Conservation (phyloP, 2,797 vertebrate species). For the Molossus alvarezi region DNA sequence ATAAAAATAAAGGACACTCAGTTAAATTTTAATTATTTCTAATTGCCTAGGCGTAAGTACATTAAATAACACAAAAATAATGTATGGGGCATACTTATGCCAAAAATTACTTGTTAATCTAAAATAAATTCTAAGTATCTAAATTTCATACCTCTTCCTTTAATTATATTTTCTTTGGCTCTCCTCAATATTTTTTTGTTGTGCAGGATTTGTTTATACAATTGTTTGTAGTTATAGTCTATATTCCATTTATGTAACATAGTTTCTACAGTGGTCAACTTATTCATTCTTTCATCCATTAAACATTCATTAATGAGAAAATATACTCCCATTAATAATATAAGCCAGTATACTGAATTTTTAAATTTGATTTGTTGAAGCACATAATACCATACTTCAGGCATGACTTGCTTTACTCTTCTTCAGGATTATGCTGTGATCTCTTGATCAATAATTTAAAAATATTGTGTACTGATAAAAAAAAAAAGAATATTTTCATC, state of each 20-base stretch:
- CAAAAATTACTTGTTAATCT: conserved; percentile 56
- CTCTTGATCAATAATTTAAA: conserved; percentile 36
- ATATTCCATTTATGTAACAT: background rate
- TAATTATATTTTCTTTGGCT: conserved; percentile 23
- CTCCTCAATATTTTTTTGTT: conserved; percentile 57
- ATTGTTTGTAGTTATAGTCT: background rate
- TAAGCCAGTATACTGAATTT: background rate
- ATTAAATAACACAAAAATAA: conserved; percentile 64
- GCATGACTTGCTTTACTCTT: conserved; percentile 48
- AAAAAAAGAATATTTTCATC: background rate
- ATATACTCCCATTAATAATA: background rate
- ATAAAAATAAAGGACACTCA: conserved; percentile 65
- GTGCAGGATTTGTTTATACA: conserved; percentile 33
- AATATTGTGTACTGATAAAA: background rate
- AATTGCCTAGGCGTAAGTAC: background rate
- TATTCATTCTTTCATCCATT: conserved; percentile 29
- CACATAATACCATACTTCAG: background rate
- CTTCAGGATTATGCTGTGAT: conserved; percentile 53
- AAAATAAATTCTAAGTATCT: conserved; percentile 54
- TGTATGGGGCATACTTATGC: background rate
- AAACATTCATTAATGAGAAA: conserved; percentile 55
- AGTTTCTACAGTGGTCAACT: background rate
- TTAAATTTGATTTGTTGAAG: background rate
- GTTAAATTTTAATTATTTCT: conserved; percentile 61
- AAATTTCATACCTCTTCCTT: background rate